Evolutionary conservation across 2,888 invertebrate genomes (phyloP).

Genomic region (Volucella inanis): DNA sequence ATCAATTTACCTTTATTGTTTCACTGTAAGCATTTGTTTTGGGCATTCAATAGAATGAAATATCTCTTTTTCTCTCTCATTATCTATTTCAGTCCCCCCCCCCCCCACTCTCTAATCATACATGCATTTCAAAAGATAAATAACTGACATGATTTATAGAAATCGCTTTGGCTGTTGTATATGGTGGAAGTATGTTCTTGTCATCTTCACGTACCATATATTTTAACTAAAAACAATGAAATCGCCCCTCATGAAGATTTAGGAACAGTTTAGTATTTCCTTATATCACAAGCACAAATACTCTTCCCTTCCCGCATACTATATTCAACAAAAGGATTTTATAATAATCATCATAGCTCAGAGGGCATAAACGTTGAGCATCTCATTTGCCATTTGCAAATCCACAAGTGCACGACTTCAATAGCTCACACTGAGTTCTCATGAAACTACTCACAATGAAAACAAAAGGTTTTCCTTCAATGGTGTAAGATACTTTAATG

Average conservation of each 20-base stretch:
- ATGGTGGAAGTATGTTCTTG: background rate
- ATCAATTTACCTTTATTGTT: too few relatives aligned
- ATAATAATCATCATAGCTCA: conserved; percentile 10
- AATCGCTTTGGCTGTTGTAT: too few relatives aligned
- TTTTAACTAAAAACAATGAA: conserved; percentile 25
- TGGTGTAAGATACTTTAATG: conserved; percentile 13
- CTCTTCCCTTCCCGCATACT: conserved; percentile 12
- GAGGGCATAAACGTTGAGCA: conserved; percentile 15
- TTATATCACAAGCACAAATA: conserved; percentile 12
- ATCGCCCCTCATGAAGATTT: conserved; percentile 12
- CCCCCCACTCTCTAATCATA: too few relatives aligned
- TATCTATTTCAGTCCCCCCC: too few relatives aligned
- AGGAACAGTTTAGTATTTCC: conserved; percentile 51
- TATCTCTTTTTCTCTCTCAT: too few relatives aligned
- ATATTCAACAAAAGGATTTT: conserved; percentile 32
- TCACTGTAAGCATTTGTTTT: too few relatives aligned
- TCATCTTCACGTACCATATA: background rate
- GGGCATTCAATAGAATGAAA: too few relatives aligned
- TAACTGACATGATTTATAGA: too few relatives aligned
- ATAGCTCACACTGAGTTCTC: conserved; percentile 28
- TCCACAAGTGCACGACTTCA: conserved; percentile 30
- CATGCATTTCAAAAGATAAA: too few relatives aligned
- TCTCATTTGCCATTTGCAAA: conserved; percentile 44
- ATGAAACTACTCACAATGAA: background rate
- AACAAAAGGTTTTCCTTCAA: conserved; percentile 22